These are phyloP conservation scores for Eptesicus fuscus DNA, from an alignment of 2,113 vertebrate species.

Conservation along the genomic window DNA sequence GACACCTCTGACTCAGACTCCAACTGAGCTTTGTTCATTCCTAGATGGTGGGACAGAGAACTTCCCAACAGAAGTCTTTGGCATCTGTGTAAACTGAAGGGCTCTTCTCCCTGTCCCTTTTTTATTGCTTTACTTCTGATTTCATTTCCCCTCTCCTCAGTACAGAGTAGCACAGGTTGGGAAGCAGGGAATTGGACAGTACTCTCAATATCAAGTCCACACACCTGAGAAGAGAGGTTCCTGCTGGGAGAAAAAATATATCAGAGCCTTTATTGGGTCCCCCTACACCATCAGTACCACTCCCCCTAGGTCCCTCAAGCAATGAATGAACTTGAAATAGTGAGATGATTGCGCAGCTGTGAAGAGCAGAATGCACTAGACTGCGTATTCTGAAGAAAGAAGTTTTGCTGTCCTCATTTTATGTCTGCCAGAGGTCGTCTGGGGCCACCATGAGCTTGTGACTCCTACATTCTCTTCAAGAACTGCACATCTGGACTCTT, in stretches of 20 bases:
- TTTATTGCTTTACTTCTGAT: neutral
- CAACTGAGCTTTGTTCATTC: no score
- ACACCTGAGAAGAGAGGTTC: neutral
- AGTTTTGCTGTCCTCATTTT: neutral
- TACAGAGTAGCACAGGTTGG: neutral
- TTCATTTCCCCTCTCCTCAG: neutral
- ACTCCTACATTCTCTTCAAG: neutral
- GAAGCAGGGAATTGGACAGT: neutral
- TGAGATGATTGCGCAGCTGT: neutral
- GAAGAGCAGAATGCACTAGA: accelerated
- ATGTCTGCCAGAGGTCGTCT: no score
- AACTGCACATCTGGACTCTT: neutral
- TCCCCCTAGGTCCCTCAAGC: no score
- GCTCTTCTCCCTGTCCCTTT: accelerated
- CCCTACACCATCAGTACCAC: no score
- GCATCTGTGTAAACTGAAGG: accelerated
- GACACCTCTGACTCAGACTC: conserved; percentile 59
- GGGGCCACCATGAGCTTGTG: neutral
- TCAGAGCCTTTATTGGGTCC: neutral
- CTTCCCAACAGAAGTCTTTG: accelerated
- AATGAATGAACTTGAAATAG: neutral
- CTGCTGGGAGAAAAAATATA: neutral
- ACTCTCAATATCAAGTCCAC: neutral
- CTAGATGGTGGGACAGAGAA: no score
- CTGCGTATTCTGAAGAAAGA: conserved; percentile 18